Evolutionary conservation across 2,113 vertebrate genomes (phyloP).

Genomic region (Sinocyclocheilus anshuiensis): DNA sequence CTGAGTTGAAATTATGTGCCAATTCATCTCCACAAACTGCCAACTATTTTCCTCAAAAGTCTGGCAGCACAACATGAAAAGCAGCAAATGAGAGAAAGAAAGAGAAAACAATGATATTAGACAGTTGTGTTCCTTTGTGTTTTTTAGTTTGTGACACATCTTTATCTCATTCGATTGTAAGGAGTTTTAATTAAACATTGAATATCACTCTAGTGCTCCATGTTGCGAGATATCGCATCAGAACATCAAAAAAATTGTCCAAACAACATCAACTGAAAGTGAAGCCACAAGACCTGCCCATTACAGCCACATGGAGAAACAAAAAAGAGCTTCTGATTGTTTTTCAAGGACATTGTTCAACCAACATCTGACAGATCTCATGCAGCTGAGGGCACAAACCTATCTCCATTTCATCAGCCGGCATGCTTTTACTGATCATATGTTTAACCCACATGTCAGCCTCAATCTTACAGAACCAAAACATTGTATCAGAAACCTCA

Average conservation of each 20-base stretch:
- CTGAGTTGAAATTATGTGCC: not conserved
- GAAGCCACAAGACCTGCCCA: constrained; percentile 1
- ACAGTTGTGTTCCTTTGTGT: not conserved
- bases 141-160: constrained; percentile 1
- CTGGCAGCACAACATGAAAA: not conserved
- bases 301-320: not conserved
- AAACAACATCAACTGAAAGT: not conserved
- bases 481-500: not conserved
- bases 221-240: not conserved
- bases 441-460: constrained; percentile 23
- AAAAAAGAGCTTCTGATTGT: constrained; percentile 15
- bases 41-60: not conserved
- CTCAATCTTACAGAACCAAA: not conserved
- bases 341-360: constrained; percentile 23
- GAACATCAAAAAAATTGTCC: constrained; percentile 27
- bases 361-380: constrained; percentile 28
- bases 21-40: not conserved
- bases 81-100: constrained; percentile 22
- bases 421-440: not conserved
- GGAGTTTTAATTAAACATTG: constrained; percentile 38
- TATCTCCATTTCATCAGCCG: constrained; percentile 27
- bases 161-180: constrained; percentile 9
- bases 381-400: constrained; percentile 21
- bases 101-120: constrained; percentile 7
- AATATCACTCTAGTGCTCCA: not conserved